phyloP scores from a whole-genome alignment of 1,140 invertebrate species.

The Eupeodes corollae region DNA sequence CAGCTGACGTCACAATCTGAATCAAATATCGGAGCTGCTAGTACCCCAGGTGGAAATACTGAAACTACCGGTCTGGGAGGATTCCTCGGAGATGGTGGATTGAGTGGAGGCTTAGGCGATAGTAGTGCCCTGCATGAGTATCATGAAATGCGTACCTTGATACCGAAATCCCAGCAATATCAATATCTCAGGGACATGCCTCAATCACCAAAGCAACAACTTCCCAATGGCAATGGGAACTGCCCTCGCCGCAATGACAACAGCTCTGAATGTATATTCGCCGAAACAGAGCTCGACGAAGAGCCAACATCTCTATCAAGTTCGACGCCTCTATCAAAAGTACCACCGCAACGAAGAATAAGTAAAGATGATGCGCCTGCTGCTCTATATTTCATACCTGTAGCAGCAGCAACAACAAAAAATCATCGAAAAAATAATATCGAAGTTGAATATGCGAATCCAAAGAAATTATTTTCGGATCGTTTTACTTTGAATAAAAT shows the following conservation, averaged over 20 bases:
- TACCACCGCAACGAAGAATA: no score
- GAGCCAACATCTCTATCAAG: not conserved
- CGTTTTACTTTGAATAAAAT: conserved; percentile 15
- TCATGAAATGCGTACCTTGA: conserved; percentile 35
- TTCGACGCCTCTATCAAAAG: not conserved
- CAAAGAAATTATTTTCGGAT: conserved; percentile 1
- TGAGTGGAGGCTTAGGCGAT: conserved; percentile 14
- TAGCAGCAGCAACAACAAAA: conserved; percentile 8
- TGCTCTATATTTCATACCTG: conserved; percentile 6
- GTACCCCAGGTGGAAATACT: conserved; percentile 22
- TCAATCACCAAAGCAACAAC: conserved; percentile 21
- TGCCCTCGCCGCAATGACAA: not conserved
- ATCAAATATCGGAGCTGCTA: conserved; percentile 28
- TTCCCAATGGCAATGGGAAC: conserved; percentile 18
- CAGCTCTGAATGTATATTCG: not conserved
- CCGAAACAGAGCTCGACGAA: not conserved
- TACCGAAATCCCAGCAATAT: conserved; percentile 19
- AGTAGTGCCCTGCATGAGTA: conserved; percentile 30
- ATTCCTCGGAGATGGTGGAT: conserved; percentile 10
- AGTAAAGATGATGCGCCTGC: conserved; percentile 6
- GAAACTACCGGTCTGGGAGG: conserved; percentile 19
- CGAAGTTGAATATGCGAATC: not conserved
- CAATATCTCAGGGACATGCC: conserved; percentile 13
- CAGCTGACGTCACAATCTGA: conserved; percentile 29
- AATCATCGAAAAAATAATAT: not conserved